phyloP scores from a whole-genome alignment of 2,888 invertebrate species.

The Sinopyrophorus schimmeli region DNA sequence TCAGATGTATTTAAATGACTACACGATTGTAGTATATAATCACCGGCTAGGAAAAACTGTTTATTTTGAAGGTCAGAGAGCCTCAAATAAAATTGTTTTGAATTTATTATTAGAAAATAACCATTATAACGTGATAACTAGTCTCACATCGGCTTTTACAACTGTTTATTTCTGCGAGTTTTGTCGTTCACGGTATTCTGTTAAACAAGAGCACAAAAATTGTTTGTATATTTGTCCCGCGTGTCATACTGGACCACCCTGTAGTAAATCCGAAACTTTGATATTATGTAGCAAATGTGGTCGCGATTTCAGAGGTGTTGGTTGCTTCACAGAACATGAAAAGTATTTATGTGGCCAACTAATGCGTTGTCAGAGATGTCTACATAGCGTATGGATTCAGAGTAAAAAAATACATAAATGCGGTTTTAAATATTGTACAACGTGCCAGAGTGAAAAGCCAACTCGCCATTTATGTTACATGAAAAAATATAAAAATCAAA shows the following conservation, averaged over 20 bases:
- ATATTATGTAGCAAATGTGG: not conserved
- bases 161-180: constrained; percentile 1
- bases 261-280: not conserved
- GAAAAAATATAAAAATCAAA: too few species aligned
- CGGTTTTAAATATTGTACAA: not conserved
- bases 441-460: constrained; percentile 2
- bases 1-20: not conserved
- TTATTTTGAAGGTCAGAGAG: constrained; percentile 1
- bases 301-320: not conserved
- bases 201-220: not conserved
- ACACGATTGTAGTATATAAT: constrained; percentile 1
- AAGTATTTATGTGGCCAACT: not conserved
- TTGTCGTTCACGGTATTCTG: not conserved
- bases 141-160: not conserved
- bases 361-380: constrained; percentile 13
- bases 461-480: constrained; percentile 21
- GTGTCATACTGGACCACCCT: constrained; percentile 1
- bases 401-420: not conserved
- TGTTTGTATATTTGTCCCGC: constrained; percentile 4
- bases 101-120: constrained; percentile 4
- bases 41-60: constrained; percentile 1
- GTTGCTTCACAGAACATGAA: constrained; percentile 3
- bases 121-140: constrained; percentile 2
- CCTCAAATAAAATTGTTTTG: not conserved
- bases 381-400: not conserved